Evolutionary conservation across 53 echinoderm and acorn worm genomes (phyloP), one percentile per base, ranked within the genome.

Genomic region (Pentamera pediparva): DNA sequence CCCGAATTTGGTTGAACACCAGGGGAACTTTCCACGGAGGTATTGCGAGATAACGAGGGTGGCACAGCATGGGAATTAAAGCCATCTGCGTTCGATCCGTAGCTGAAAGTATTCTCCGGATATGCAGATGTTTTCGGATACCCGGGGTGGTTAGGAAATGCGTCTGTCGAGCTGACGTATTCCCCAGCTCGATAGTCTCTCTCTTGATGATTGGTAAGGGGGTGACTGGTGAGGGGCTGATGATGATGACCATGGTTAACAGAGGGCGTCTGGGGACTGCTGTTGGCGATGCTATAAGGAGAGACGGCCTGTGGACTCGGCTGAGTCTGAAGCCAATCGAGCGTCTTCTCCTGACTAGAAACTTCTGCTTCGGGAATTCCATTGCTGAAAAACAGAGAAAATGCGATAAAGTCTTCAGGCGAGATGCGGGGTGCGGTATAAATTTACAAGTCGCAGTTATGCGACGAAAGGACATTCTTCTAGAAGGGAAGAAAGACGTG

Each of bases 271-370:
- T 43, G 26, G 4, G 25, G 43, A 30, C 29, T 67, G 2, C 24
- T 43, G 10, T 4, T 29, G 29, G 67, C 15, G 18, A 43, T 20
- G 41, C 45, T 31, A 8, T 18, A 27, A 43, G 43, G 67, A 12
- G 67, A 10, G 13, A 57, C 58, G 13, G 24, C 15, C 17, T 43
- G 48, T 21, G 7, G 20, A 43, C n/a, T 40, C 13, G 26, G 40
- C 29, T 67, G 67, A 67, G 67, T 18, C 29, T 41, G 67, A 47
- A 67, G 67, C 67, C 67, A 67, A 20, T 67, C 45, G 17, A 43
- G 11, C 3, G 67, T 67, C 11, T 28, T 20, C 18, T 37, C 18
- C 28, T 67, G 67, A 29, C 17, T 24, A 28, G 67, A 67, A 12
- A 21, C 8, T 10, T 67, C 67, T 48, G 4, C 10, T 9, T 57